Base-by-base conservation (phyloP, 2,888 invertebrate species). In the Eudasyphora cyanicolor region DNA sequence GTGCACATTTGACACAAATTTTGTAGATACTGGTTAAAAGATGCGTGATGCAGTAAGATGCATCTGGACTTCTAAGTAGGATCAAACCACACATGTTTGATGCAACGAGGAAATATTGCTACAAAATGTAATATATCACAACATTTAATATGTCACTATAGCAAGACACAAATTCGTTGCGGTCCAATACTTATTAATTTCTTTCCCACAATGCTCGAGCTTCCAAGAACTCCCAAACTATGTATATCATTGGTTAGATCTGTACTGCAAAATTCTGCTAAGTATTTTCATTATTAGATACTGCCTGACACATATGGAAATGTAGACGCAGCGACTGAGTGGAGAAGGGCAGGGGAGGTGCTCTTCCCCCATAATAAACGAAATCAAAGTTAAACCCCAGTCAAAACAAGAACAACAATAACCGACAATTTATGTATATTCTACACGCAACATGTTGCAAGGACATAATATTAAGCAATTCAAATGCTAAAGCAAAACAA, bases 281-380 rank as follows among this genome's bases (percentile, higher is more conserved):
- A 82, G 64, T 79, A 79, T 54, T 76, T 54, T 71, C 71, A 76
- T 82, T 82, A 82, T 82, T 79, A 79, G 76, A 45, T n/a, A 45
- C 45, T 45, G 79, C 57, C 49, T 67, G 67, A 51, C 32, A 51
- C 19, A 51, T 5, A 29, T 12, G 45, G 45, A n/a, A n/a, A 2
- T n/a, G n/a, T 45, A 12, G 38, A 10, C n/a, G 12, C n/a, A n/a
- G 45, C n/a, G n/a, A n/a, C 38, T 2, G 10, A 38, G 38, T 14
- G 10, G 7, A 38, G 38, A n/a, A n/a, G n/a, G n/a, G n/a, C n/a
- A n/a, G n/a, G n/a, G n/a, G n/a, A n/a, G n/a, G n/a, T n/a, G n/a
- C n/a, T n/a, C n/a, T n/a, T n/a, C n/a, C n/a, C n/a, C n/a, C n/a
- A n/a, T n/a, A n/a, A n/a, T n/a, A n/a, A n/a, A n/a, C n/a, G n/a